A percentile compares a stretch with the other conserved stretches of the same genome.
These are phyloP conservation scores for Isurus oxyrinchus DNA, from an alignment of 2,113 vertebrate genomes.

Conservation along the genomic window DNA sequence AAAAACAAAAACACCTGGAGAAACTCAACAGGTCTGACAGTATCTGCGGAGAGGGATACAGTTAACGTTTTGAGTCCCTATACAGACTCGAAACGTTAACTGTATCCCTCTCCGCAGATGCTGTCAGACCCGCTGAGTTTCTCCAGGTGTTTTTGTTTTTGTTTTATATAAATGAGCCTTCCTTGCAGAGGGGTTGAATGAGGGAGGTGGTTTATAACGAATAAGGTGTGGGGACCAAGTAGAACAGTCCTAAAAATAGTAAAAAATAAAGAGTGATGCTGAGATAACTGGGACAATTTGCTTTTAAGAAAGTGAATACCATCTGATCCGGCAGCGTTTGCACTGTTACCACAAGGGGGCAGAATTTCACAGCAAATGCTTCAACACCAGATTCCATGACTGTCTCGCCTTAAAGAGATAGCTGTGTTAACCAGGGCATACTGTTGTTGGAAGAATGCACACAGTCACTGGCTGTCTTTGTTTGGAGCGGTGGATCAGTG, in stretches of 20 bases:
- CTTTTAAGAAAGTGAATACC: background rate
- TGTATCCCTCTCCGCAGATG: no score
- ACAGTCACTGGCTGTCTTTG: slow-evolving; percentile 47
- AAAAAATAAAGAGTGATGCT: background rate
- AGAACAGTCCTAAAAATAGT: background rate
- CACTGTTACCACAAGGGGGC: background rate
- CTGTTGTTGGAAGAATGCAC: slow-evolving; percentile 43
- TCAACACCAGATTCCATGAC: background rate
- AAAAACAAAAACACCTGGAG: no score
- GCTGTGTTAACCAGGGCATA: slow-evolving; percentile 43
- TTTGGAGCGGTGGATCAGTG: slow-evolving; percentile 50
- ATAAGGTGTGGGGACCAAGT: background rate
- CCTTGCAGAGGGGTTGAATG: background rate
- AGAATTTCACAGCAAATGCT: background rate
- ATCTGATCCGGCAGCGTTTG: background rate
- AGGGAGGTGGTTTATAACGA: background rate
- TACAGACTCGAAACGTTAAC: no score
- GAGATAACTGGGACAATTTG: background rate
- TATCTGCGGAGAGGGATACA: no score
- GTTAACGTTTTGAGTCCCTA: no score
- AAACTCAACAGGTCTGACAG: no score
- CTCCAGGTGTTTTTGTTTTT: no score
- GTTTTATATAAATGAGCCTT: no score
- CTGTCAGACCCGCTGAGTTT: no score
- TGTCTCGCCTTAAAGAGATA: background rate